phyloP scores from a whole-genome alignment of 2,113 vertebrate species.

The Turdus rufiventris region DNA sequence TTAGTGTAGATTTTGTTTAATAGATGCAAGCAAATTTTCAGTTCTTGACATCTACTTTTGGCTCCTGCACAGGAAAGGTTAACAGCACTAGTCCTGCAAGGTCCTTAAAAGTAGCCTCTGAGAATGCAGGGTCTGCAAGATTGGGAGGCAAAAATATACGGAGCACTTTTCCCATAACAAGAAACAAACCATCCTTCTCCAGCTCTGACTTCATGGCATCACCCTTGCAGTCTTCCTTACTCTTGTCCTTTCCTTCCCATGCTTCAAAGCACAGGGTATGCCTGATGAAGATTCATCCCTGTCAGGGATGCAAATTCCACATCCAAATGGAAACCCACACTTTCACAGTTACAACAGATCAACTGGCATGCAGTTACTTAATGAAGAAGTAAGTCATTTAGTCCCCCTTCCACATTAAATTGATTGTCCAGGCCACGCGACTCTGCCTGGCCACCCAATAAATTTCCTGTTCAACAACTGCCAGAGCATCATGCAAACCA shows the following conservation, averaged over 20 bases:
- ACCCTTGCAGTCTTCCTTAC: not conserved
- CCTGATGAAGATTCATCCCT: not conserved
- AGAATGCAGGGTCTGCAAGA: not conserved
- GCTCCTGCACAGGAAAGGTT: not conserved
- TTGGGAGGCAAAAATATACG: accelerated
- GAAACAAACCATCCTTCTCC: not conserved
- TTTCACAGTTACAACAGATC: not conserved
- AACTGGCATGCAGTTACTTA: not conserved
- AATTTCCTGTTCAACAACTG: not conserved
- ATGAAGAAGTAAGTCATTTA: not conserved
- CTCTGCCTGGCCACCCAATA: not conserved
- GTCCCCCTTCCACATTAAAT: not conserved
- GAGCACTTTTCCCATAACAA: not conserved
- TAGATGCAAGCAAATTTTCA: not conserved
- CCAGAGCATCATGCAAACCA: not conserved
- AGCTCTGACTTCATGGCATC: not conserved
- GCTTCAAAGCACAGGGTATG: not conserved
- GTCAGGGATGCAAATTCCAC: not conserved
- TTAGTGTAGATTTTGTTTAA: not conserved
- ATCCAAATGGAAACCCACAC: not conserved
- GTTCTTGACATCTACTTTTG: not conserved
- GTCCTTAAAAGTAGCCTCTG: not conserved
- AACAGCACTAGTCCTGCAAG: not conserved
- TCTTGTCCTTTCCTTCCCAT: not conserved
- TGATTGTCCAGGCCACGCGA: not conserved